Evolutionary conservation across 2,888 invertebrate species (phyloP), one percentile per base, ranked within the genome.

Genomic region (Eupithecia centaureata): DNA sequence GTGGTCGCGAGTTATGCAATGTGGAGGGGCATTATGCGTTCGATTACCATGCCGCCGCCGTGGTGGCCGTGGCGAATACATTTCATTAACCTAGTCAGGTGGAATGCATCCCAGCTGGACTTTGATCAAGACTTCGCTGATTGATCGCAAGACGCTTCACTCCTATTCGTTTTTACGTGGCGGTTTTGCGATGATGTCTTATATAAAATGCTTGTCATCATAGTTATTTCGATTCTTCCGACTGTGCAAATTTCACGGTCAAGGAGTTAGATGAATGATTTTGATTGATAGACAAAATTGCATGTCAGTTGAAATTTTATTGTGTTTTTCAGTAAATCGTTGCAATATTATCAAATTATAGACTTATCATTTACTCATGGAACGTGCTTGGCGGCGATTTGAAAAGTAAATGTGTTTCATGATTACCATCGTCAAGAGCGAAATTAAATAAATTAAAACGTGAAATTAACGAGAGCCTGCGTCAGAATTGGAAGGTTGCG

Each of bases 11-110:
- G 74, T 84, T 84, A 74, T 77, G 77, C 79, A 80, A 84, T 73
- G 67, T 76, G 76, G 75, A 73, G 75, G 76, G 73, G 79, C 81
- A 80, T 79, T 81, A 81, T 81, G 79, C 80, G 80, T 72, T 61
- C 70, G 73, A 77, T 76, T 75, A 59, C 79, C 78, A 76, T 73
- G 77, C 75, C 76, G 76, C 66, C 30, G 54, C 28, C 30, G 54
- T n/a, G 68, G 74, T 74, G 71, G 65, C 61, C 68, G 66, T 63
- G 71, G 73, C 75, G 67, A 67, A 62, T 71, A 73, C 72, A 68
- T 73, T 72, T 70, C 38, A 73, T 73, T 76, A 71, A 70, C 76
- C 77, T 62, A 76, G 60, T 75, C 33, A 27, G 67, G 60, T 68
- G 69, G 38, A 57, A 59, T 59, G 63, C 63, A 65, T 70, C 52